Conservation (phyloP, 1,140 invertebrate genomes). For the Propsilocerus akamusi region DNA sequence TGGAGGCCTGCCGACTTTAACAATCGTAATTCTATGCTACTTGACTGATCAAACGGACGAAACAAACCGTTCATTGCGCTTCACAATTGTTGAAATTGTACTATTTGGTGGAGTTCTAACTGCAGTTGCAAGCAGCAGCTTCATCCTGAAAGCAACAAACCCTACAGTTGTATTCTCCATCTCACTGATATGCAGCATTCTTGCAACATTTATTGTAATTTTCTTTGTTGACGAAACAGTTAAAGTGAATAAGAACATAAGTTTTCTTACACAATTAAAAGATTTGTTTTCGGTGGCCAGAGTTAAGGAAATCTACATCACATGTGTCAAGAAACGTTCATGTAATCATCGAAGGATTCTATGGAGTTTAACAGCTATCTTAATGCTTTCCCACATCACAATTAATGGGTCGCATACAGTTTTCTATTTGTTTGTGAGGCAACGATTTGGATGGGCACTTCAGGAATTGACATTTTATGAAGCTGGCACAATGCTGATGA, state of each 20-base stretch:
- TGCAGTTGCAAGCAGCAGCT: too few species aligned
- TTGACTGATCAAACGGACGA: neutral
- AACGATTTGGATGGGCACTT: constrained; percentile 46
- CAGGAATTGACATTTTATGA: constrained; percentile 34
- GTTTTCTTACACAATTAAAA: constrained; percentile 10
- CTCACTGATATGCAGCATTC: neutral
- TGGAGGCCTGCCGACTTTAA: neutral
- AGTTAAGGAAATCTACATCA: constrained; percentile 35
- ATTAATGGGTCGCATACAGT: constrained; percentile 32
- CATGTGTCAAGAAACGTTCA: constrained; percentile 35
- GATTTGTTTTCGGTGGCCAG: constrained; percentile 34
- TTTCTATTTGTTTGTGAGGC: constrained; percentile 38
- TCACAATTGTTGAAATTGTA: neutral
- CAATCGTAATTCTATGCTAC: neutral
- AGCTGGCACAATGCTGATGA: constrained; percentile 23
- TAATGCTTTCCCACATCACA: constrained; percentile 31
- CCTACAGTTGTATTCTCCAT: neutral
- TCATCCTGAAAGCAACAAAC: neutral
- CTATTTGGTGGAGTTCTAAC: too few species aligned
- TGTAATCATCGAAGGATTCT: constrained; percentile 37
- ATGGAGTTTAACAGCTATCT: constrained; percentile 29
- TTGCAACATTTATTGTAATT: neutral
- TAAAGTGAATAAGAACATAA: neutral
- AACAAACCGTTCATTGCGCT: neutral
- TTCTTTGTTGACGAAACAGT: neutral